Evolutionary conservation across 53 echinoderm and acorn worm genomes (phyloP).

Genomic region (Arbacia lixula): DNA sequence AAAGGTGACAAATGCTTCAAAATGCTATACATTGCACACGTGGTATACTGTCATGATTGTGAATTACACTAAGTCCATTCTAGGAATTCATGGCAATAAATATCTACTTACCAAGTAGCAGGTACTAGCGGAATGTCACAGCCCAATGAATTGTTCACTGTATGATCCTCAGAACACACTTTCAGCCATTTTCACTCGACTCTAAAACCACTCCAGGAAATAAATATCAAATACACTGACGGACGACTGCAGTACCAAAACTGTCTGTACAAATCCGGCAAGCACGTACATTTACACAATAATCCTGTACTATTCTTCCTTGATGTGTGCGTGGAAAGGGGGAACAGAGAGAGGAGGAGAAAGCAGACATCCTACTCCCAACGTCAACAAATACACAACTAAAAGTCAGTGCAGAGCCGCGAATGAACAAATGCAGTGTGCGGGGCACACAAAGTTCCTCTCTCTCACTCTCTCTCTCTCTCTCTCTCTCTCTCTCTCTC

Average conservation of each 20-base stretch:
- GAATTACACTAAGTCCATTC: too few species aligned
- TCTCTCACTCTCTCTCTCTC: background rate
- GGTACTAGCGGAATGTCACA: too few species aligned
- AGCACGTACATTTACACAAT: conserved; percentile 1
- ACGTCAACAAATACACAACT: conserved; percentile 39
- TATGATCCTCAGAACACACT: too few species aligned
- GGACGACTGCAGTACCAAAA: background rate
- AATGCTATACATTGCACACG: too few species aligned
- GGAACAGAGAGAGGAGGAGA: background rate
- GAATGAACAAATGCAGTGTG: conserved; percentile 12
- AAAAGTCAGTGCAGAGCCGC: background rate
- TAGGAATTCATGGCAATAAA: too few species aligned
- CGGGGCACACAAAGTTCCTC: background rate
- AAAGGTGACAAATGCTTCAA: too few species aligned
- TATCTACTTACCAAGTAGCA: too few species aligned
- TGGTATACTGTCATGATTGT: too few species aligned
- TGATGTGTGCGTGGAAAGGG: too few species aligned
- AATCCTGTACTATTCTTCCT: conserved; percentile 11
- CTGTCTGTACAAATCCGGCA: background rate
- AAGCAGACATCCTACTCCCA: conserved; percentile 21
- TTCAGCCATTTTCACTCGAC: too few species aligned
- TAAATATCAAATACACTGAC: background rate
- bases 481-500: background rate
- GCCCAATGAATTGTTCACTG: too few species aligned
- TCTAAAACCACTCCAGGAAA: conserved; percentile 13